Percentiles rank a stretch among this genome's conserved stretches.
Conservation (phyloP, 1,140 invertebrate genomes). For the Cherax quadricarinatus region DNA sequence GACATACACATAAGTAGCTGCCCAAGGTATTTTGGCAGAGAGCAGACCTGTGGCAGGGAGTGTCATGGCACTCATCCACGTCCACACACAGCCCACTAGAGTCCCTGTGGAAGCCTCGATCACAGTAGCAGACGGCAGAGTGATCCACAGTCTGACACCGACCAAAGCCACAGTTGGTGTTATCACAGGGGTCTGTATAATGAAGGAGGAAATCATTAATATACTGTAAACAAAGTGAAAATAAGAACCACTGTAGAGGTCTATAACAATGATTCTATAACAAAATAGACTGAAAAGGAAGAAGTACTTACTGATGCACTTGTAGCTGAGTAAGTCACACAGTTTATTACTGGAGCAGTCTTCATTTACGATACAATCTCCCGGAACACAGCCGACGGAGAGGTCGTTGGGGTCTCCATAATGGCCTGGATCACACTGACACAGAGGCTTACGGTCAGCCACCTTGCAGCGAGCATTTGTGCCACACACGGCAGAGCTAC, state of each 20-base stretch:
- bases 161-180: conserved; percentile 76
- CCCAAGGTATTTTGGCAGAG: conserved; percentile 82
- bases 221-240: not conserved
- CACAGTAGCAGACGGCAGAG: conserved; percentile 75
- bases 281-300: not conserved
- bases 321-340: conserved; percentile 80
- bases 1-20: conserved; percentile 74
- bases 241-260: not conserved
- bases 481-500: conserved; percentile 81
- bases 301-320: conserved; percentile 72
- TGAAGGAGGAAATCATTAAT: not conserved
- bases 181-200: conserved; percentile 75
- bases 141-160: conserved; percentile 76
- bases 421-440: conserved; percentile 86
- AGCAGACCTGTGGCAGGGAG: conserved; percentile 89
- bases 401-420: conserved; percentile 86
- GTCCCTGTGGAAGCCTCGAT: conserved; percentile 74
- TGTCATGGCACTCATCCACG: conserved; percentile 82
- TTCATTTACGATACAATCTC: conserved; percentile 86
- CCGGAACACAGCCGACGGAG: conserved; percentile 81
- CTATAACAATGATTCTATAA: not conserved
- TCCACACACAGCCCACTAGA: conserved; percentile 83
- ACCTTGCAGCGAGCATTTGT: conserved; percentile 78
- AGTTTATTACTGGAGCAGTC: conserved; percentile 86
- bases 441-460: conserved; percentile 83